A percentile compares a stretch with the other conserved stretches of the same genome.
These are phyloP conservation scores for Microcebus lehilahytsara DNA, from an alignment of 2,113 vertebrate genomes.

Conservation along the genomic window DNA sequence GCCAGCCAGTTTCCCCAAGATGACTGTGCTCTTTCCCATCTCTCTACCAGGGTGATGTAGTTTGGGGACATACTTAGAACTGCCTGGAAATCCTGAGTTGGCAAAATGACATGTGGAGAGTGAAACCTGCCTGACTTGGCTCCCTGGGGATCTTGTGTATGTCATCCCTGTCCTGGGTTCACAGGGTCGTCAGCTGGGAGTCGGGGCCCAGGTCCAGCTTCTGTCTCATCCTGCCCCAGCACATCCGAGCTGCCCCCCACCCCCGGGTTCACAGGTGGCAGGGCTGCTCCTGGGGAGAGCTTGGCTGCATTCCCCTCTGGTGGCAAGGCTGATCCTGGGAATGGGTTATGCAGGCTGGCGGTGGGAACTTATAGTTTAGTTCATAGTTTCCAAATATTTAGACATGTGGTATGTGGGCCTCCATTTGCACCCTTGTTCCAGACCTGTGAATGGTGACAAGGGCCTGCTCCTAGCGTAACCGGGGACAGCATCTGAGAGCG, in stretches of 20 bases:
- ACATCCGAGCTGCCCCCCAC: neutral
- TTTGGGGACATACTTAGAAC: neutral
- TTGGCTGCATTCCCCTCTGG: neutral
- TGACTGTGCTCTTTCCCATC: neutral
- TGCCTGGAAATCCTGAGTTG: neutral
- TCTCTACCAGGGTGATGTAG: neutral
- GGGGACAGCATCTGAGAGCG: neutral
- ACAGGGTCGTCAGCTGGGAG: neutral
- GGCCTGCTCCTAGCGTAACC: neutral
- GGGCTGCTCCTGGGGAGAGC: neutral
- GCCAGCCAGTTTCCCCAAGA: neutral
- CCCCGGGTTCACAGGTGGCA: neutral
- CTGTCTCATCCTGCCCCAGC: neutral
- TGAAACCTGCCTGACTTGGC: neutral
- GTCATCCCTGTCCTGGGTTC: neutral
- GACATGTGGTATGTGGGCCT: neutral
- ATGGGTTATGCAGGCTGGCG: neutral
- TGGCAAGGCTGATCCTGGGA: neutral
- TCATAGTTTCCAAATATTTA: neutral
- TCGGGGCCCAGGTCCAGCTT: neutral
- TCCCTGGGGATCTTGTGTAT: neutral
- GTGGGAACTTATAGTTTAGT: neutral
- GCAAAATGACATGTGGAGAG: neutral
- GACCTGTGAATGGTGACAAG: neutral
- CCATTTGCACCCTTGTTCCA: neutral